Conservation (phyloP, 2,888 invertebrate species). For the Beris morrisii region DNA sequence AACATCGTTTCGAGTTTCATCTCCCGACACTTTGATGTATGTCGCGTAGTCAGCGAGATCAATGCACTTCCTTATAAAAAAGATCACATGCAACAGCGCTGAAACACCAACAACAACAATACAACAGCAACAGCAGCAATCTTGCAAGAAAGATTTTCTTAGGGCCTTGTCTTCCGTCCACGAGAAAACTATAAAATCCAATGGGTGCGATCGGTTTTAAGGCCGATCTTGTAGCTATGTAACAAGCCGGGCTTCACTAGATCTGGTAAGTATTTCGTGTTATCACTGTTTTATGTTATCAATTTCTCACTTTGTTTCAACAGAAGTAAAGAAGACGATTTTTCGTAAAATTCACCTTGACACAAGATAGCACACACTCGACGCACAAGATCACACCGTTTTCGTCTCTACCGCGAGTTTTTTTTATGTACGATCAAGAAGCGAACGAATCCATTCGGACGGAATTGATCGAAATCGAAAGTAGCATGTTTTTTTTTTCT, state of each 20-base stretch:
- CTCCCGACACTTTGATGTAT: conserved; percentile 18
- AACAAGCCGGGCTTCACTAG: background rate
- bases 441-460: background rate
- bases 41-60: conserved; percentile 33
- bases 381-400: background rate
- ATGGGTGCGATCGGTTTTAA: too few relatives aligned
- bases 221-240: conserved; percentile 6
- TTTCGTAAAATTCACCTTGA: background rate
- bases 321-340: background rate
- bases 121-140: conserved; percentile 7
- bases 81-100: conserved; percentile 19
- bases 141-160: conserved; percentile 18
- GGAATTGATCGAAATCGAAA: too few relatives aligned
- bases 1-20: conserved; percentile 7
- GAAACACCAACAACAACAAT: conserved; percentile 10
- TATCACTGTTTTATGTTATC: conserved; percentile 24
- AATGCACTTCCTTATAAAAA: conserved; percentile 35
- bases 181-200: conserved; percentile 1
- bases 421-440: background rate
- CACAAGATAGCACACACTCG: conserved; percentile 13
- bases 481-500: too few relatives aligned
- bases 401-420: background rate
- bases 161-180: conserved; percentile 16
- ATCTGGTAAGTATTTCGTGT: conserved; percentile 13
- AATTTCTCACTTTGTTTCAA: conserved; percentile 23